Evolutionary conservation across 2,888 invertebrate species (phyloP), one percentile per base, ranked within the genome.

Genomic region (Troides aeacus): DNA sequence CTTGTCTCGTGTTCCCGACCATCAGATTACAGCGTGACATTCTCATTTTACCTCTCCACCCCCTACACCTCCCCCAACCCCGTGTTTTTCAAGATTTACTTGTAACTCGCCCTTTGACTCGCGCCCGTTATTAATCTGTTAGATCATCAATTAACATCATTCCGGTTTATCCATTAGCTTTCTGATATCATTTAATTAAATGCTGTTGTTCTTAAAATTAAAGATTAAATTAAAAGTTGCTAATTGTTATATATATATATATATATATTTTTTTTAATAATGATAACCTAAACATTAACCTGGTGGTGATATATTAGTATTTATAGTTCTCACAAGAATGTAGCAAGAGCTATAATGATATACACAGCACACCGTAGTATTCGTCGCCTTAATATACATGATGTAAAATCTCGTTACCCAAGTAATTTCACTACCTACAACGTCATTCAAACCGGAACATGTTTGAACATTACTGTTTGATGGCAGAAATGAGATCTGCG

Each of bases 21-120:
- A 84, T 86, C 88, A 87, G 90, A 90, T 90, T 89, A 89, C 87
- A 73, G 77, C 86, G 88, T 86, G 90, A 90, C 90, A 87, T 89
- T 85, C 86, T 88, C 88, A 89, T 89, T 86, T 84, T 81, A 78
- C 73, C 71, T 76, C 84, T 81, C 75, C 76, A 75, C 78, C 77
- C 72, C 72, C 72, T 72, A 18, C 53, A 4, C 18, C n/a, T n/a
- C 53, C 46, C 15, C 4, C 15, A 12, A 15, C 46, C 15, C 15
- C 15, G 12, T 46, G 15, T 46, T 74, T 76, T 79, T 78, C 73
- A 78, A 83, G 85, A 87, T 86, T 87, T 86, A 87, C 89, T 89
- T 87, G 88, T 89, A 87, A 88, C 86, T 84, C 86, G 89, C 84
- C 86, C 87, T 89, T 88, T 90, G 89, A 88, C 87, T 86, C 80